phyloP scores from a whole-genome alignment of 2,797 vertebrate genomes.

The Malacoctenus gilli region DNA sequence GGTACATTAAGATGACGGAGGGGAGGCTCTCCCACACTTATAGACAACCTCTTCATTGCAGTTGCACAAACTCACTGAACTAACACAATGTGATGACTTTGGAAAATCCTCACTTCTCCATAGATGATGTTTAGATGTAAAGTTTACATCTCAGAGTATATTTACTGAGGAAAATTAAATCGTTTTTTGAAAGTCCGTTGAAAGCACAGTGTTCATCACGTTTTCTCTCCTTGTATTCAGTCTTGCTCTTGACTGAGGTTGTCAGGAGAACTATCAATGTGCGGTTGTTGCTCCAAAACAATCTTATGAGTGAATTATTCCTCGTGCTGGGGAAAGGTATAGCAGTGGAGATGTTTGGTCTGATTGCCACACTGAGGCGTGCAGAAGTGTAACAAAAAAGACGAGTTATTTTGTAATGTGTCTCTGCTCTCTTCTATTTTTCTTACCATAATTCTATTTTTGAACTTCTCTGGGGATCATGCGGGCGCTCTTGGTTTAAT shows the following conservation, averaged over 20 bases:
- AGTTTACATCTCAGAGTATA: conserved; percentile 39
- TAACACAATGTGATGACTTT: conserved; percentile 20
- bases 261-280: conserved; percentile 53
- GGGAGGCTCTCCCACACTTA: neutral
- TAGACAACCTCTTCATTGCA: conserved; percentile 11
- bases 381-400: conserved; percentile 27
- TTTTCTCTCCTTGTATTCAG: conserved; percentile 37
- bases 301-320: conserved; percentile 42
- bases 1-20: conserved; percentile 16
- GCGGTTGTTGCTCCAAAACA: conserved; percentile 32
- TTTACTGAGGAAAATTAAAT: conserved; percentile 19
- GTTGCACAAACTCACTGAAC: conserved; percentile 23
- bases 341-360: conserved; percentile 32
- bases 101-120: conserved; percentile 17
- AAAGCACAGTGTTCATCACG: conserved; percentile 13
- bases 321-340: conserved; percentile 8
- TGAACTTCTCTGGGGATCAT: conserved; percentile 14
- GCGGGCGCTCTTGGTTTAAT: conserved; percentile 26
- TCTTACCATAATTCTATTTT: conserved; percentile 15
- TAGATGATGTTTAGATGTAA: conserved; percentile 40
- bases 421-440: conserved; percentile 10
- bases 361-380: conserved; percentile 32
- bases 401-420: conserved; percentile 36
- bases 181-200: conserved; percentile 18
- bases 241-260: conserved; percentile 31